Evolutionary conservation across 2,797 vertebrate genomes (phyloP), one percentile per base, ranked within the genome.

Genomic region (Syncerus caffer): DNA sequence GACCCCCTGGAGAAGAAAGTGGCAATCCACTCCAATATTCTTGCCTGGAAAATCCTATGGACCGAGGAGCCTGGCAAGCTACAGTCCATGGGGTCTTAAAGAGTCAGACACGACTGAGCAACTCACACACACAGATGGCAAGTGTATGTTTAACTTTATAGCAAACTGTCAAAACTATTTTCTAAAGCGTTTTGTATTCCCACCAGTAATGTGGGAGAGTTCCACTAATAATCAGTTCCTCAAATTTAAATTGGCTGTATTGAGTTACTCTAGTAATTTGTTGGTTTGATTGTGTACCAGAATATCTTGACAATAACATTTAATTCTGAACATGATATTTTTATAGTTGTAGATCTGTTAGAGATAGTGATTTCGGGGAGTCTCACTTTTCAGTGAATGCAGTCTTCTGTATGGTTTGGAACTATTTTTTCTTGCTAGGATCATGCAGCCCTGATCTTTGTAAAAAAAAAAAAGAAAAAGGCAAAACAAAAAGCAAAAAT

Each of bases 301-400:
- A 91, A 34, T 89, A 79, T 78, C 62, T 51, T 79, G 62, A 79
- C 45, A 89, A 1, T 88, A 89, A 85, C 14, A 51, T 93, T 90
- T 90, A 90, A 76, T 96, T 93, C 50, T 82, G 55, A 97, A 91
- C 67, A 55, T 25, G 9, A 53, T 85, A 64, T 78, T 90, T 97
- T 97, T 94, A 78, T 85, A 96, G 55, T 21, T 60, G 13, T 80
- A 88, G 29, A 51, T 71, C 16, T 96, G 4, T 83, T 34, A 67
- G 31, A 90, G 7, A 67, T 34, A 34, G 47, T 67, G 51, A 89
- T 85, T 96, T 85, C 51, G 27, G 71, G 42, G 42, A 57, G 3
- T 29, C 57, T 88, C 34, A 67, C 15, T 94, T 89, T 91, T 89
- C 38, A 91, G 79, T 83, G 80, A 92, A 76, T 38, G 10, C 45